A percentile compares a stretch with the other conserved stretches of the same genome.
Evolutionary conservation across 2,888 invertebrate species (phyloP).

Genomic region (Amiota minor): DNA sequence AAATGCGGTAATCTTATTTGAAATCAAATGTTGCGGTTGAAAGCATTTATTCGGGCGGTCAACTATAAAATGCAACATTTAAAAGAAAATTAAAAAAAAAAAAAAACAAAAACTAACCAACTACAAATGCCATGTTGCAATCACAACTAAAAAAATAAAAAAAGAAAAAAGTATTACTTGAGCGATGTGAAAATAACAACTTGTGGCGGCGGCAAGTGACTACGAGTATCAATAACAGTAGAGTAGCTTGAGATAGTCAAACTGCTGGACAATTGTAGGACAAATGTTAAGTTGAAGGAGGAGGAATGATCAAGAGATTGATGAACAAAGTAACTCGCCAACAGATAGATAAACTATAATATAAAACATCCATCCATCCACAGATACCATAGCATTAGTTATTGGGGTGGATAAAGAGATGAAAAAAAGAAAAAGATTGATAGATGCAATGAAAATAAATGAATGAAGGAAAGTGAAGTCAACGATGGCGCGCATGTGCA

Average conservation of each 20-base stretch:
- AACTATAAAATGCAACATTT: conserved; percentile 12
- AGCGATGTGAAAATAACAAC: conserved; percentile 18
- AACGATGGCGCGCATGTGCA: conserved; percentile 41
- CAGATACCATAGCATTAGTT: background rate
- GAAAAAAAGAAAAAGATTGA: conserved; percentile 23
- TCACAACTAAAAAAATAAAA: background rate
- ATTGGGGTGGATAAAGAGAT: background rate
- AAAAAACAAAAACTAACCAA: too few relatives aligned
- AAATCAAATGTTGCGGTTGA: conserved; percentile 57
- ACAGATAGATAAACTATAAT: background rate
- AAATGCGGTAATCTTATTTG: conserved; percentile 57
- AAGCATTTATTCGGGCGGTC: conserved; percentile 28
- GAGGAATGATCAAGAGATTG: too few relatives aligned
- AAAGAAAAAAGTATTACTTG: background rate
- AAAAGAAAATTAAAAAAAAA: background rate
- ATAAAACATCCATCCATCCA: too few relatives aligned
- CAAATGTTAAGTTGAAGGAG: too few relatives aligned
- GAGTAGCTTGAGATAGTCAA: background rate
- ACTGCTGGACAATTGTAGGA: background rate
- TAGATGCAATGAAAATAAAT: conserved; percentile 35
- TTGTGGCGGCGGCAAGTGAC: conserved; percentile 31
- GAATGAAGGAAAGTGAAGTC: conserved; percentile 39
- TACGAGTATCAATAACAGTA: conserved; percentile 16
- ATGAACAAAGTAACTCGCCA: background rate
- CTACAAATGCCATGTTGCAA: conserved; percentile 5